Conservation (phyloP, 1,140 invertebrate species). For the Drosophila bocqueti region DNA sequence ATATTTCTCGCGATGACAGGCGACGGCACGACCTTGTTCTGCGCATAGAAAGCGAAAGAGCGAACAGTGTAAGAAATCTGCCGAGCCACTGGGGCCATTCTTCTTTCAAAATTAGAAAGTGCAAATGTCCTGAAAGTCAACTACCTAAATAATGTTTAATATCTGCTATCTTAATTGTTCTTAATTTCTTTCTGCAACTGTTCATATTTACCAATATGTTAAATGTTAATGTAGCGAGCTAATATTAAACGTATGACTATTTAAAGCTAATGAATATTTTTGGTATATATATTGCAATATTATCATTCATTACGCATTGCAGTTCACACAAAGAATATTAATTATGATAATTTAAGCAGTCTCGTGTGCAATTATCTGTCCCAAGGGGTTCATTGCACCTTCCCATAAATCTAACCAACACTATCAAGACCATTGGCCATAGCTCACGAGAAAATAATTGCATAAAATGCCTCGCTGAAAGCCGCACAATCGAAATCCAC, state of each 20-base stretch:
- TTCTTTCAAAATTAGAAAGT: conserved; percentile 7
- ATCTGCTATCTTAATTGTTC: background rate
- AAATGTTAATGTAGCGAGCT: background rate
- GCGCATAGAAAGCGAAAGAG: conserved; percentile 73
- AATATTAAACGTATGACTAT: background rate
- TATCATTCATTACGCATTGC: background rate
- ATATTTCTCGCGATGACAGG: conserved; percentile 73
- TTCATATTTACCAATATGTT: background rate
- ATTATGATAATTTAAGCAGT: conserved; percentile 6
- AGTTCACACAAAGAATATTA: conserved; percentile 5
- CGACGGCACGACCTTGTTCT: conserved; percentile 76
- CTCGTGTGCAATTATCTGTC: conserved; percentile 27
- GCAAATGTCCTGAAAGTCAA: background rate
- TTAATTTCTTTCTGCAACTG: background rate
- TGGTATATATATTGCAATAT: background rate
- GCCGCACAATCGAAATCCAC: conserved; percentile 53
- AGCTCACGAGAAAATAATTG: conserved; percentile 64
- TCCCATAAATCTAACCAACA: conserved; percentile 45
- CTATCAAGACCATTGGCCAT: conserved; percentile 45
- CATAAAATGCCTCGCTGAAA: conserved; percentile 60
- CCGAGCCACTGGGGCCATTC: conserved; percentile 10
- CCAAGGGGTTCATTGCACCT: conserved; percentile 45
- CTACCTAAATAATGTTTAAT: background rate
- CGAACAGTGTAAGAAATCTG: conserved; percentile 36
- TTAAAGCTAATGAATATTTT: background rate